phyloP scores from a whole-genome alignment of 2,888 invertebrate genomes.

The Platycheirus albimanus region DNA sequence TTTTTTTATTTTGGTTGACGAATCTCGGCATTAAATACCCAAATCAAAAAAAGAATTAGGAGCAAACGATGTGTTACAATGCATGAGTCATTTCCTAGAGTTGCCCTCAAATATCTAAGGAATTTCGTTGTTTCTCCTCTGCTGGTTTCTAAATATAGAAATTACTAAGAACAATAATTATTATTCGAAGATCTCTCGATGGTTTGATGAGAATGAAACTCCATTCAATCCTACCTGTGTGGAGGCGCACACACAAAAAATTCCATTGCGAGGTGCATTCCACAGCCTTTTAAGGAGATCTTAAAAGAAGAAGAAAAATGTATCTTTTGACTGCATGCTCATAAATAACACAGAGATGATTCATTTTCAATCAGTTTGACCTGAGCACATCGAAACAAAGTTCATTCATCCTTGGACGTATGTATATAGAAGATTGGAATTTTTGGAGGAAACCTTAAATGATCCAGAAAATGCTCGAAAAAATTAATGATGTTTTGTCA shows the following conservation, averaged over 20 bases:
- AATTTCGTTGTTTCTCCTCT: slow-evolving; percentile 36
- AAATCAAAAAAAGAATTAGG: slow-evolving; percentile 15
- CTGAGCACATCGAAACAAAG: slow-evolving; percentile 18
- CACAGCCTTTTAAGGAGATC: slow-evolving; percentile 55
- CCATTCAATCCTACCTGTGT: slow-evolving; percentile 35
- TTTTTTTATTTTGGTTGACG: slow-evolving; percentile 23
- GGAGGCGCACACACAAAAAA: slow-evolving; percentile 3
- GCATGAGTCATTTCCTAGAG: slow-evolving; percentile 65
- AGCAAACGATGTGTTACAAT: slow-evolving; percentile 6
- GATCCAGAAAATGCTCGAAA: slow-evolving; percentile 40
- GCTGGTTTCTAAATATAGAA: slow-evolving; percentile 49
- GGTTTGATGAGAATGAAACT: slow-evolving; percentile 12
- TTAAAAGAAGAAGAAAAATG: slow-evolving; percentile 12
- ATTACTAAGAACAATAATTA: slow-evolving; percentile 51
- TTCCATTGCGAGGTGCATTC: slow-evolving; percentile 30
- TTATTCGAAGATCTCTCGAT: slow-evolving; percentile 35
- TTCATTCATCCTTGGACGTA: slow-evolving; percentile 47
- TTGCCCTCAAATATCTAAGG: slow-evolving; percentile 49
- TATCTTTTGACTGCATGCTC: slow-evolving; percentile 43
- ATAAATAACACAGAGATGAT: slow-evolving; percentile 60
- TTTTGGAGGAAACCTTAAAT: slow-evolving; percentile 39
- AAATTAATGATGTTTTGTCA: slow-evolving; percentile 55
- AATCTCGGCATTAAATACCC: slow-evolving; percentile 36
- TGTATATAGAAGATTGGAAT: slow-evolving; percentile 1
- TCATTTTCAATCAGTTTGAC: slow-evolving; percentile 42